A percentile compares a stretch with the other conserved stretches of the same genome.
Evolutionary conservation across 2,797 vertebrate genomes (phyloP).

Genomic region (Telmatherina bonti): DNA sequence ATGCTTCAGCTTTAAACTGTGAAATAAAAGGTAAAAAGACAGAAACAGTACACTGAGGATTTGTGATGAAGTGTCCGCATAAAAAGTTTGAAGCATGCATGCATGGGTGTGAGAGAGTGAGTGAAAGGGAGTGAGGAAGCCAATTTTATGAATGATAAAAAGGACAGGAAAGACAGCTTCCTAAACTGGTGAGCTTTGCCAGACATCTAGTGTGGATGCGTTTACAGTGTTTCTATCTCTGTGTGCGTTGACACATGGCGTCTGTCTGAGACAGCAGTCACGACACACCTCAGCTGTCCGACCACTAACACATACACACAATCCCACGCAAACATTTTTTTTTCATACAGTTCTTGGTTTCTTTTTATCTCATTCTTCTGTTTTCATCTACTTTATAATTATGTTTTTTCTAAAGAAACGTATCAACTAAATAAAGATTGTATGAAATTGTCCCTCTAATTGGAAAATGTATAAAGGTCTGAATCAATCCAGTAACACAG

Average conservation of each 20-base stretch:
- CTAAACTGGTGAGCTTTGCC: conserved; percentile 28
- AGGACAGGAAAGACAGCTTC: conserved; percentile 38
- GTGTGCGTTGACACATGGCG: conserved; percentile 9
- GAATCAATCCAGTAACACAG: not conserved
- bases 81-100: conserved; percentile 19
- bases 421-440: not conserved
- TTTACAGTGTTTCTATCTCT: conserved; percentile 9
- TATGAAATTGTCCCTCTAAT: not conserved
- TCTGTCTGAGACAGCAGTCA: conserved; percentile 60
- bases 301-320: conserved; percentile 19
- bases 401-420: not conserved
- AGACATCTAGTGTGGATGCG: conserved; percentile 30
- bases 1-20: conserved; percentile 55
- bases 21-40: conserved; percentile 54
- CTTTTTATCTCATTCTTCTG: not conserved
- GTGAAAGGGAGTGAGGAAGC: conserved; percentile 13
- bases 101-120: conserved; percentile 17
- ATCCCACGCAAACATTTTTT: conserved; percentile 21
- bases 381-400: not conserved
- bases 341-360: not conserved
- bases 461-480: not conserved
- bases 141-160: conserved; percentile 31
- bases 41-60: conserved; percentile 31
- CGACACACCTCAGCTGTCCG: conserved; percentile 57
- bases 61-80: conserved; percentile 27